These are phyloP conservation scores for Zosterops hypoxanthus DNA, from an alignment of 2,113 vertebrate species.

Conservation along the genomic window DNA sequence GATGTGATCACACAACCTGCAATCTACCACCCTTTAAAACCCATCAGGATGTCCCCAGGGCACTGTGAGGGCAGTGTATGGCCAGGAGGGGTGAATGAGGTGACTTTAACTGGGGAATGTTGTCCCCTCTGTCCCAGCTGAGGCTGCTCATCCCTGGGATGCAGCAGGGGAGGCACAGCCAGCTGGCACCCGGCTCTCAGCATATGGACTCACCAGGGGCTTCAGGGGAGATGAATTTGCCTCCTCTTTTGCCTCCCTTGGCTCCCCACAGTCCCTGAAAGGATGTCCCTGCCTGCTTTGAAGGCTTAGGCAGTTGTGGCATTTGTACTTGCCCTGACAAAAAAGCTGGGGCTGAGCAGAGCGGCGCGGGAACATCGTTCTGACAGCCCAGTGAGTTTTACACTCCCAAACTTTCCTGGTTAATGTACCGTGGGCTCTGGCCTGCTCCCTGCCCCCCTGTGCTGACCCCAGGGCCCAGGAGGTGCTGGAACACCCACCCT, in stretches of 20 bases:
- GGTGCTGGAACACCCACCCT: background rate
- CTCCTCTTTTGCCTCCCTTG: background rate
- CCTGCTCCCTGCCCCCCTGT: background rate
- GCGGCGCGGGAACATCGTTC: slow-evolving; percentile 14
- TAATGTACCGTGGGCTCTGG: background rate
- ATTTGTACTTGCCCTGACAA: slow-evolving; percentile 38
- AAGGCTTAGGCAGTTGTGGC: slow-evolving; percentile 25
- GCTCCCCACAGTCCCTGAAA: background rate
- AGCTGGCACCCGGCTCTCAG: background rate
- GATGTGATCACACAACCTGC: too few species aligned
- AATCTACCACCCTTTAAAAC: background rate
- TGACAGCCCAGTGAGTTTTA: slow-evolving; percentile 49
- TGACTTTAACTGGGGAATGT: accelerated
- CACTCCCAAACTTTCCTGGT: background rate
- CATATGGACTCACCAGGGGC: background rate
- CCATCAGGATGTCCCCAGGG: background rate
- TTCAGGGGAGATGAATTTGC: background rate
- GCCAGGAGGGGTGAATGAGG: accelerated
- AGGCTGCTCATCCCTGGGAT: background rate
- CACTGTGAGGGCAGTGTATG: accelerated
- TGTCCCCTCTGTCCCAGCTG: accelerated
- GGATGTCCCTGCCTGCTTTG: background rate
- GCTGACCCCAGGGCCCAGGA: background rate
- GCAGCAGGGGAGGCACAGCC: background rate
- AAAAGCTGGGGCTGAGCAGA: background rate